Base-by-base conservation (phyloP, 2,888 invertebrate species). In the Noctua fimbriata region DNA sequence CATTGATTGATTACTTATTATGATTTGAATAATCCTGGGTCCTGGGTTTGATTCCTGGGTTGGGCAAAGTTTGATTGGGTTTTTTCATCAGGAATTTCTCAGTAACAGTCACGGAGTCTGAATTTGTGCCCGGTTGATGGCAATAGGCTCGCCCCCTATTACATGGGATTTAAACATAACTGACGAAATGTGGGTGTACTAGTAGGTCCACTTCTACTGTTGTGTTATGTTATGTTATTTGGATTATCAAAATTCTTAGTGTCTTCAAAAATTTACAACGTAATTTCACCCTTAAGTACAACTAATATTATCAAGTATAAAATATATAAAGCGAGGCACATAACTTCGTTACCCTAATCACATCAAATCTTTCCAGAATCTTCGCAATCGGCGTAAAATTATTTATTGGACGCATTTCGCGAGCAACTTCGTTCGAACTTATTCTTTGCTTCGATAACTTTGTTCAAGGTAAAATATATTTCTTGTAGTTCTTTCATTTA, bases 351-450 rank as follows among this genome's bases (percentile, higher is more conserved):
- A 47, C 16, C 14, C 21, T 71, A 66, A 55, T 79, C n/a, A 79
- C 41, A 55, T 58, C n/a, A 74, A 74, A 83, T 81, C 60, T 63
- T 70, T 73, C 36, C 52, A 1, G 41, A 73, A 60, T 58, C 14
- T 82, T 70, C 28, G 65, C 14, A 70, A 44, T 74, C 32, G 49
- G 52, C 60, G 52, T 16, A 24, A 72, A 47, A 85, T 55, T 76
- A 73, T 41, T 75, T 83, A 65, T 69, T 52, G 65, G 28, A 10
- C 58, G 72, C 32, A 65, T 72, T 85, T 65, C 44, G 65, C 14
- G 16, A 52, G 32, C 36, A 74, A 81, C 65, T 85, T 83, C 6
- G 49, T 55, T 18, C 52, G 1, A 86, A 70, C 55, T 86, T 84
- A 60, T 77, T 75, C 69, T 28, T 60, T 55, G 47, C 49, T 10